Evolutionary conservation across 2,113 vertebrate genomes (phyloP).

Genomic region (Calidris pugnax): DNA sequence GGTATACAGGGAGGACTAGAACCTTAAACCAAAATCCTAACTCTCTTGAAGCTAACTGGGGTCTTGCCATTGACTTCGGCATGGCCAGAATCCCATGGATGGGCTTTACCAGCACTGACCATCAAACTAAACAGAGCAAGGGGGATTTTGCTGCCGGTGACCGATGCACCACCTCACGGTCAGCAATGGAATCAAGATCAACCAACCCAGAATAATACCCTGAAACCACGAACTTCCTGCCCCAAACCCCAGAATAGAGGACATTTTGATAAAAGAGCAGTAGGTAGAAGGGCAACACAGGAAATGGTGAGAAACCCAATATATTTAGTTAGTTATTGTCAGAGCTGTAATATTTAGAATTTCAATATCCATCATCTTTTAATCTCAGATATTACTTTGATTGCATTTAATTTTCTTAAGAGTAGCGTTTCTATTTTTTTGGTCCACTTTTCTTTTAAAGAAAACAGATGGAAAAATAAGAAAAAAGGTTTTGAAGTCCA

Average conservation of each 20-base stretch:
- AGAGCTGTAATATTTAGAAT: not conserved
- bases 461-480: not conserved
- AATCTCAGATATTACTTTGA: not conserved
- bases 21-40: not conserved
- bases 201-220: not conserved
- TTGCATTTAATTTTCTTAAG: not conserved
- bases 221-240: not conserved
- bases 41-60: not conserved
- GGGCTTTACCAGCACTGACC: not conserved
- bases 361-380: not conserved
- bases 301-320: not conserved
- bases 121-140: not conserved
- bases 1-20: not conserved
- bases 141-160: not conserved
- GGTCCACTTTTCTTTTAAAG: not conserved
- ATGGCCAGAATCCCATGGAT: not conserved
- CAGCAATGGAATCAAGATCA: not conserved
- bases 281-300: not conserved
- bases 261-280: not conserved
- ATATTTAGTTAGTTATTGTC: not conserved
- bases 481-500: not conserved
- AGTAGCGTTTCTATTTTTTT: not conserved
- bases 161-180: not conserved
- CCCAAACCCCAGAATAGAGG: not conserved
- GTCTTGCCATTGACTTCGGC: not conserved